These are phyloP conservation scores for Ptychadena robeensis DNA, from an alignment of 2,797 vertebrate genomes.

Conservation along the genomic window DNA sequence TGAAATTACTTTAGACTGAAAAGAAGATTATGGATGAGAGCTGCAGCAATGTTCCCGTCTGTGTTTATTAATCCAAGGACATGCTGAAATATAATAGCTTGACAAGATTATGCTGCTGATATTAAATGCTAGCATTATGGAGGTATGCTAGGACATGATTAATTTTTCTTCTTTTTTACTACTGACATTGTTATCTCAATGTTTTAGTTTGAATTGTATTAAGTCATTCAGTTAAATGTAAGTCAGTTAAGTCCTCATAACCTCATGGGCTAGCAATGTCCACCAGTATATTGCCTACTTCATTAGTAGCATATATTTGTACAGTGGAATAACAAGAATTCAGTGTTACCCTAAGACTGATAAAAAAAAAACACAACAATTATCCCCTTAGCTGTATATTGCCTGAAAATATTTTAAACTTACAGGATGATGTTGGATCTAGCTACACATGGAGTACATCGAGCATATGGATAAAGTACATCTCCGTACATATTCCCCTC, in stretches of 20 bases:
- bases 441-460: too few relatives aligned
- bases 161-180: conserved; percentile 1
- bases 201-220: background rate
- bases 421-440: too few relatives aligned
- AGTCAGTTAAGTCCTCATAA: background rate
- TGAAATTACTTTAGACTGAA: conserved; percentile 60
- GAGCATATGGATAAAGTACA: too few relatives aligned
- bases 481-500: too few relatives aligned
- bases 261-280: background rate
- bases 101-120: conserved; percentile 47
- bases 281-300: background rate
- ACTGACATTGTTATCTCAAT: background rate
- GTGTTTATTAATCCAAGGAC: conserved; percentile 59
- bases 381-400: too few relatives aligned
- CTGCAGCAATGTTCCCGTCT: conserved; percentile 20
- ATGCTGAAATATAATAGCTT: conserved; percentile 56
- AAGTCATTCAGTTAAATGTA: background rate
- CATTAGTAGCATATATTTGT: too few relatives aligned
- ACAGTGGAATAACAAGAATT: too few relatives aligned
- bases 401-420: too few relatives aligned
- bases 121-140: conserved; percentile 30
- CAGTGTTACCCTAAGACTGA: too few relatives aligned
- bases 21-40: conserved; percentile 44
- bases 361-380: too few relatives aligned
- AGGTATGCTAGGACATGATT: conserved; percentile 10